phyloP scores from a whole-genome alignment of 2,113 vertebrate genomes.

The Passer montanus region DNA sequence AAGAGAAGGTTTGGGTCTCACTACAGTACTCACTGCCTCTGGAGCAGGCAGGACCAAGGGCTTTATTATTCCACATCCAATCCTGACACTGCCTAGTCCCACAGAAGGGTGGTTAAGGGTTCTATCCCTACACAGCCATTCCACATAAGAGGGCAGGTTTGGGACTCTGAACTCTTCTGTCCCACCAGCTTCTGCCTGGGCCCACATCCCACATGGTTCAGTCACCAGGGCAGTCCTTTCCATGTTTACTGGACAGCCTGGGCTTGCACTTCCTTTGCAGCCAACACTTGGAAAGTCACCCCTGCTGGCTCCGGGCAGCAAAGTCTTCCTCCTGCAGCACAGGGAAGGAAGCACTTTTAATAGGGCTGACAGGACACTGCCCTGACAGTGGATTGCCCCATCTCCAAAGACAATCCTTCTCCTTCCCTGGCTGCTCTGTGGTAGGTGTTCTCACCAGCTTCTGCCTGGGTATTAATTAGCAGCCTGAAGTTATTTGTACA shows the following conservation, averaged over 20 bases:
- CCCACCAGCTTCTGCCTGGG: neutral
- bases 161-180: neutral
- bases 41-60: neutral
- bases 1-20: neutral
- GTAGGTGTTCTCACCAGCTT: neutral
- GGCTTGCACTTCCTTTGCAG: neutral
- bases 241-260: fast-evolving
- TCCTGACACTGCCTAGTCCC: neutral
- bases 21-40: neutral
- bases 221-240: neutral
- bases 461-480: neutral
- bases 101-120: neutral
- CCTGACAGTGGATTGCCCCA: neutral
- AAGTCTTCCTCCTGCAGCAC: neutral
- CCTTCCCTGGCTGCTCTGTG: fast-evolving
- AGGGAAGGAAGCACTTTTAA: neutral
- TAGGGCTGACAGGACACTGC: neutral
- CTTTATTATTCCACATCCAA: neutral
- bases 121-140: neutral
- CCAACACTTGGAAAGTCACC: neutral
- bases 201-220: neutral
- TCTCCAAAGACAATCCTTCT: neutral
- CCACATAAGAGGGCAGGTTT: neutral
- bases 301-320: neutral
- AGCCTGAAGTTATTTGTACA: neutral